Evolutionary conservation across 2,797 vertebrate species (phyloP).

Genomic region (Epinephelus malabaricus): DNA sequence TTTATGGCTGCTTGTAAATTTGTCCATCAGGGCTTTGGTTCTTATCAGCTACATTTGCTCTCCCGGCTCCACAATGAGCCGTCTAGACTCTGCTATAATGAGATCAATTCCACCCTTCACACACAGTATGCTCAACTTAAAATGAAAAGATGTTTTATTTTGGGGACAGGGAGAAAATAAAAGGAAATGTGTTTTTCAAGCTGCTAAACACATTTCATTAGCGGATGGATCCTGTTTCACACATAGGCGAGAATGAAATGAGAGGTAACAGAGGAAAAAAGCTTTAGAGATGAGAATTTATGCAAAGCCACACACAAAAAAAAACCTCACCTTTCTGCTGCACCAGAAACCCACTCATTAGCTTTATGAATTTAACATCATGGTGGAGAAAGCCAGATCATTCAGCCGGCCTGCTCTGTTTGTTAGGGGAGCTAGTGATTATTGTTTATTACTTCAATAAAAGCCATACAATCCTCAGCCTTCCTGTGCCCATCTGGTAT

Average conservation of each 20-base stretch:
- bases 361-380: slow-evolving; percentile 73
- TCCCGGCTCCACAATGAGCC: slow-evolving; percentile 37
- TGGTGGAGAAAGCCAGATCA: slow-evolving; percentile 42
- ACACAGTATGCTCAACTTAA: background rate
- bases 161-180: slow-evolving; percentile 5
- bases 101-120: slow-evolving; percentile 37
- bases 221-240: slow-evolving; percentile 43
- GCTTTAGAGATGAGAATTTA: slow-evolving; percentile 57
- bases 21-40: slow-evolving; percentile 70
- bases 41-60: slow-evolving; percentile 57
- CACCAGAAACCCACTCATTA: slow-evolving; percentile 58
- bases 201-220: slow-evolving; percentile 48
- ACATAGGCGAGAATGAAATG: slow-evolving; percentile 31
- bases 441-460: slow-evolving; percentile 87
- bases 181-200: slow-evolving; percentile 44
- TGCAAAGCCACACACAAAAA: slow-evolving; percentile 59
- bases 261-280: slow-evolving; percentile 27
- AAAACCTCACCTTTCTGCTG: slow-evolving; percentile 42
- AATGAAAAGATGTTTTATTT: slow-evolving; percentile 43
- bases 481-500: slow-evolving; percentile 80
- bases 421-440: slow-evolving; percentile 74
- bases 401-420: slow-evolving; percentile 60
- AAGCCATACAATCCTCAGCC: slow-evolving; percentile 76
- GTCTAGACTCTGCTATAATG: slow-evolving; percentile 21
- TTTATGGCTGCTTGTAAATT: slow-evolving; percentile 81